Conservation (phyloP, 1,140 invertebrate genomes). For the Caerostris extrusa region DNA sequence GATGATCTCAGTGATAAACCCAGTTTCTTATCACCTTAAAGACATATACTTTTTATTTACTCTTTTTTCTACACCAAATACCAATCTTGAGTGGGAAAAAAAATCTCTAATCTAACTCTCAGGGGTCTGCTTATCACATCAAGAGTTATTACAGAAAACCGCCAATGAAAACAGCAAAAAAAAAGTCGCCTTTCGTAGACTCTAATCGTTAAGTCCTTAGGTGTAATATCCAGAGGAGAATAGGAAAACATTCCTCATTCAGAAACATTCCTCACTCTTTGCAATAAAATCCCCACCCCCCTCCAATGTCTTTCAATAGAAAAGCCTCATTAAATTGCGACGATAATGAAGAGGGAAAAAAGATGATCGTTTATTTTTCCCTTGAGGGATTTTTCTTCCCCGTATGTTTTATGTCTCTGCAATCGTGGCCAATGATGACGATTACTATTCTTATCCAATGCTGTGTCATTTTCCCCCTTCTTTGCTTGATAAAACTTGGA, state of each 20-base stretch:
- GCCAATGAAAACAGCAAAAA: background rate
- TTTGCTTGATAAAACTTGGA: background rate
- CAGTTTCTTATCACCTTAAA: background rate
- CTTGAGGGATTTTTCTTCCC: background rate
- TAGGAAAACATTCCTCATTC: background rate
- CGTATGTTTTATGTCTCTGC: background rate
- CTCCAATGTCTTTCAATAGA: background rate
- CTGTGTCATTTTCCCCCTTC: background rate
- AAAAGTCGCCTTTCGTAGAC: background rate
- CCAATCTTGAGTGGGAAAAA: background rate
- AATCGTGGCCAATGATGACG: background rate
- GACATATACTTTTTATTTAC: background rate
- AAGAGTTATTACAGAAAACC: background rate
- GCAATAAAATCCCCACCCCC: background rate
- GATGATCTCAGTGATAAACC: background rate
- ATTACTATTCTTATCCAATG: background rate
- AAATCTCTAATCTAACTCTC: background rate
- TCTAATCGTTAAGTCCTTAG: background rate
- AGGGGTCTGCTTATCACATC: background rate
- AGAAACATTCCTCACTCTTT: background rate
- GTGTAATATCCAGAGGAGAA: background rate
- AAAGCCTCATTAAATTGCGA: conserved; percentile 1
- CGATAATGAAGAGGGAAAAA: background rate
- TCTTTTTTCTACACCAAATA: background rate
- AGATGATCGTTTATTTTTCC: background rate